A percentile compares a stretch with the other conserved stretches of the same genome.
phyloP scores from a whole-genome alignment of 1,140 invertebrate species.

The Sinonovacula constricta region DNA sequence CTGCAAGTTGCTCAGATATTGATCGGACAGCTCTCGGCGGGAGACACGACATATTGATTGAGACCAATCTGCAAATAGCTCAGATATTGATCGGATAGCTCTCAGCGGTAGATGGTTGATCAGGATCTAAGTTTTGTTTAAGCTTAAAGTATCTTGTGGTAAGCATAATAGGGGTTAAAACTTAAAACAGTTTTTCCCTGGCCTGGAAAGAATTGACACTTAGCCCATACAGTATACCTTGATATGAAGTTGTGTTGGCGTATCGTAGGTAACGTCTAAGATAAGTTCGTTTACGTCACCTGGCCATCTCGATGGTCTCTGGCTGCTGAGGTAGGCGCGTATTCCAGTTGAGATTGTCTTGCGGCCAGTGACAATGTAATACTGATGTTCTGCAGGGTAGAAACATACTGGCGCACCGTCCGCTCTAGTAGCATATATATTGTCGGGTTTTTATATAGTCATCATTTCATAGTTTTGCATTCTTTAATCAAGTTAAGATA shows the following conservation, averaged over 20 bases:
- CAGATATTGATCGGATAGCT: neutral
- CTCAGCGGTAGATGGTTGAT: no score
- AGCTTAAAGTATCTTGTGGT: no score
- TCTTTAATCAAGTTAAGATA: no score
- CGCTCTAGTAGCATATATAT: no score
- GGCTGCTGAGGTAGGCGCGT: conserved; percentile 46
- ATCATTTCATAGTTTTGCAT: no score
- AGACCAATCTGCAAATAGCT: conserved; percentile 1
- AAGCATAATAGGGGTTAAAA: no score
- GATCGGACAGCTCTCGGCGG: no score
- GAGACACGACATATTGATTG: neutral
- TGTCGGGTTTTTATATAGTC: no score
- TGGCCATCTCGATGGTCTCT: conserved; percentile 57
- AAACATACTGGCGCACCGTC: conserved; percentile 64
- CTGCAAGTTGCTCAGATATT: no score
- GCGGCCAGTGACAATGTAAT: conserved; percentile 54
- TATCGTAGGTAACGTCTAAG: conserved; percentile 60
- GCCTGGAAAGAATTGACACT: neutral
- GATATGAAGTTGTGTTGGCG: conserved; percentile 56
- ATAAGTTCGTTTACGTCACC: conserved; percentile 60
- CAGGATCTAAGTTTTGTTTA: no score
- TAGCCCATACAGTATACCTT: conserved; percentile 54
- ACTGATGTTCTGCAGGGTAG: conserved; percentile 58
- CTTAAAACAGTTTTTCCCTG: no score
- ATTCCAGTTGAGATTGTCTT: conserved; percentile 40